Base-by-base conservation (phyloP, 2,888 invertebrate genomes). In the Cryptocheilus praepositus region DNA sequence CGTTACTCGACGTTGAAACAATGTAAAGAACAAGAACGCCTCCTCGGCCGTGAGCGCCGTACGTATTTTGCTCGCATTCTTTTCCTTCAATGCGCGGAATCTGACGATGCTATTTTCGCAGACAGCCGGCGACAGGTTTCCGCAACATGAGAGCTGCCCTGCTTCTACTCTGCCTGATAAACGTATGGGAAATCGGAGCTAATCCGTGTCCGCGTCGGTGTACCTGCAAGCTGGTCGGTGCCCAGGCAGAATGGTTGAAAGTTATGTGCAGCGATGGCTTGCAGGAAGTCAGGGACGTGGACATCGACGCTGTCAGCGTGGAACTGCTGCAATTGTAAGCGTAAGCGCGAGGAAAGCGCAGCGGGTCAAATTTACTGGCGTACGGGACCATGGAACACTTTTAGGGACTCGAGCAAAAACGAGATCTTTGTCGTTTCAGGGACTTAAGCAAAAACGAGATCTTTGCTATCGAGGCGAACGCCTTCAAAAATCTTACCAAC, bases 261-360 rank as follows among this genome's bases (percentile, higher is more conserved):
- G 89, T 93, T 64, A 92, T 91, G 83, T 94, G 94, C 84, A 92
- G 92, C 2, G 92, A 92, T 61, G 89, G 87, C 61, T 90, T 92
- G 22, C 90, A 91, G 66, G 91, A 91, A 72, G 91, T 93, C 69
- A 90, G 90, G 25, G 92, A 92, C 81, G 90, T 94, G 75, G 91
- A 93, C 84, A 86, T 94, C 65, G 90, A 91, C 79, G 91, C 91
- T 83, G 88, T 93, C 70, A 91, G 92, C 84, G 89, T 89, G 71
- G 91, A 92, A 83, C 90, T 93, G 73, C 90, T 92, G 59, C 93
- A 93, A 87, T 88, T 94, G 94, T 94, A 90, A 92, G 93, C 13
- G 91, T 67, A 52, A 19, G 63, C 59, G 1, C 8, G 13, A 36
- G 3, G 5, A 25, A 25, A 5, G 11, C 8, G 36, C 11, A n/a